Conservation (phyloP, 2,888 invertebrate genomes). For the Bhutanitis thaidina region DNA sequence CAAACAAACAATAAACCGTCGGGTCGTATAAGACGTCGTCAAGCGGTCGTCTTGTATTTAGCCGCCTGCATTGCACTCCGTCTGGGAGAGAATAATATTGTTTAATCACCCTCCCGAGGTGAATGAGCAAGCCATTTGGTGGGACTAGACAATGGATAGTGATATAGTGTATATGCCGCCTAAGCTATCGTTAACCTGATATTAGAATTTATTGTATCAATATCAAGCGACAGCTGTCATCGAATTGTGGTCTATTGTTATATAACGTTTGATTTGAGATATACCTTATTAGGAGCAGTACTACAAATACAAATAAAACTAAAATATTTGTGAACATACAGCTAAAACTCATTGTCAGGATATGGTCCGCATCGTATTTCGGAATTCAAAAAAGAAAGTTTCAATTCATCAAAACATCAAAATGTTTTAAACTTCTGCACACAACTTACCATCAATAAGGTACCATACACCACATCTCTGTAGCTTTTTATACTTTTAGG, state of each 20-base stretch:
- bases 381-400: too few relatives aligned
- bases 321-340: too few relatives aligned
- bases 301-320: too few relatives aligned
- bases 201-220: conserved; percentile 20
- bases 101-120: conserved; percentile 18
- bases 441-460: too few relatives aligned
- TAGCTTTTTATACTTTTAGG: too few relatives aligned
- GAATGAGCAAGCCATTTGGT: conserved; percentile 13
- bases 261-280: conserved; percentile 1
- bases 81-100: conserved; percentile 15
- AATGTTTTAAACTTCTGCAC: too few relatives aligned
- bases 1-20: conserved; percentile 20
- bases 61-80: conserved; percentile 10
- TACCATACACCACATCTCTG: too few relatives aligned
- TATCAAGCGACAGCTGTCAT: conserved; percentile 12
- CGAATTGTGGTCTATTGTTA: conserved; percentile 1
- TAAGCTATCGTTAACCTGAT: conserved; percentile 3
- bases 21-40: conserved; percentile 20
- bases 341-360: too few relatives aligned
- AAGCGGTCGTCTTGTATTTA: conserved; percentile 16
- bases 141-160: conserved; percentile 13
- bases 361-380: too few relatives aligned
- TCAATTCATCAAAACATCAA: too few relatives aligned
- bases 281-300: background rate
- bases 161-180: conserved; percentile 1